Evolutionary conservation across 2,797 vertebrate species (phyloP).

Genomic region (Pteronotus mesoamericanus): DNA sequence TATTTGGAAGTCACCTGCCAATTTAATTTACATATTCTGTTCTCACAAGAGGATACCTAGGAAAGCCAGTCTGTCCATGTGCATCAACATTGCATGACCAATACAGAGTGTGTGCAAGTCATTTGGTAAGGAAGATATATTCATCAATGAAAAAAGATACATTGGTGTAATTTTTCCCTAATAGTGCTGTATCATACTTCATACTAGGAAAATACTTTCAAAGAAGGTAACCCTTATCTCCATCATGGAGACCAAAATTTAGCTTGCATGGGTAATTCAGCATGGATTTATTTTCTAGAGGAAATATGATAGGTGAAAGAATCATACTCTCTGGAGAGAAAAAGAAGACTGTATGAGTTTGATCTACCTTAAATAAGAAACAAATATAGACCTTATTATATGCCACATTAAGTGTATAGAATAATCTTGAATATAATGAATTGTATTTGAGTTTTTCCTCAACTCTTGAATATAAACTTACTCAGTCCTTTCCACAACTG

Average conservation of each 20-base stretch:
- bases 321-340: background rate
- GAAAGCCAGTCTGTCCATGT: background rate
- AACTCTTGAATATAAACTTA: background rate
- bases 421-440: too few species aligned
- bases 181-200: background rate
- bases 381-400: background rate
- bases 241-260: background rate
- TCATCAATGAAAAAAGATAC: background rate
- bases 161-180: background rate
- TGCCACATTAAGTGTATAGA: too few species aligned
- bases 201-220: background rate
- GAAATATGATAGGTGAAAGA: background rate
- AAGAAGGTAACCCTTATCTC: background rate
- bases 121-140: background rate
- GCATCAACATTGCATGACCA: background rate
- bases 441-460: too few species aligned
- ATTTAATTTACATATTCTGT: conserved; percentile 15
- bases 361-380: background rate
- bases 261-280: background rate
- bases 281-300: background rate
- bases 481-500: background rate
- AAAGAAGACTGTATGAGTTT: background rate
- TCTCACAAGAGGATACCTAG: background rate
- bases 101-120: background rate
- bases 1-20: background rate